phyloP scores from a whole-genome alignment of 2,113 vertebrate species.

The Daboia siamensis region DNA sequence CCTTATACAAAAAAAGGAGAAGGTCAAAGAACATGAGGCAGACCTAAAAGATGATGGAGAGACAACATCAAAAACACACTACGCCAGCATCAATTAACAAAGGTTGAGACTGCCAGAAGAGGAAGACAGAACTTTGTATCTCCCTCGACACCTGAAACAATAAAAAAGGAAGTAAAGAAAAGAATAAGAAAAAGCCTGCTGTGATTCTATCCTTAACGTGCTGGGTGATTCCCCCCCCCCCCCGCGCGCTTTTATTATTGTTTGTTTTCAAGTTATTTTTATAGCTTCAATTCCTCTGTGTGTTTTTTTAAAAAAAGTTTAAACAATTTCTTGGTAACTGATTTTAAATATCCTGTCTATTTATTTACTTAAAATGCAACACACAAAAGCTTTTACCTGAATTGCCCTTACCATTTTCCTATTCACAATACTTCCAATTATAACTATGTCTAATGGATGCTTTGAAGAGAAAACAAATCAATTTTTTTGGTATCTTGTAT shows the following conservation, averaged over 20 bases:
- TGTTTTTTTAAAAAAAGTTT: background rate
- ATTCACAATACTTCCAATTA: slow-evolving; percentile 12
- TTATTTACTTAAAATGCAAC: background rate
- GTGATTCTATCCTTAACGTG: rapidly evolving
- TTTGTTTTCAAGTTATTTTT: background rate
- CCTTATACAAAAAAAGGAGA: background rate
- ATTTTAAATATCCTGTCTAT: background rate
- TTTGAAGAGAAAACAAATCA: slow-evolving; percentile 25
- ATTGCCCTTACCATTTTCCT: slow-evolving; percentile 7
- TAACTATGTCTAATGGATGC: slow-evolving; percentile 18
- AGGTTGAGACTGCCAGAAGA: background rate
- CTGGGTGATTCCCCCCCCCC: background rate
- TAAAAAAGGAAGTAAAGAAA: background rate
- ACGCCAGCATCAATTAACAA: background rate
- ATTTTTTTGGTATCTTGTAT: slow-evolving; percentile 42
- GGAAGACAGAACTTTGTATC: background rate
- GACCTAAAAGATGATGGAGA: background rate
- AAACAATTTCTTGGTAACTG: background rate
- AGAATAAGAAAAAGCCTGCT: background rate
- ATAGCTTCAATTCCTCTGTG: rapidly evolving
- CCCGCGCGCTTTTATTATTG: background rate
- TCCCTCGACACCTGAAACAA: background rate
- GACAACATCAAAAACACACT: background rate
- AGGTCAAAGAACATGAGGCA: background rate
- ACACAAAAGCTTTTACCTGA: background rate